Conservation (phyloP, 2,113 vertebrate species). For the Corynorhinus townsendii region DNA sequence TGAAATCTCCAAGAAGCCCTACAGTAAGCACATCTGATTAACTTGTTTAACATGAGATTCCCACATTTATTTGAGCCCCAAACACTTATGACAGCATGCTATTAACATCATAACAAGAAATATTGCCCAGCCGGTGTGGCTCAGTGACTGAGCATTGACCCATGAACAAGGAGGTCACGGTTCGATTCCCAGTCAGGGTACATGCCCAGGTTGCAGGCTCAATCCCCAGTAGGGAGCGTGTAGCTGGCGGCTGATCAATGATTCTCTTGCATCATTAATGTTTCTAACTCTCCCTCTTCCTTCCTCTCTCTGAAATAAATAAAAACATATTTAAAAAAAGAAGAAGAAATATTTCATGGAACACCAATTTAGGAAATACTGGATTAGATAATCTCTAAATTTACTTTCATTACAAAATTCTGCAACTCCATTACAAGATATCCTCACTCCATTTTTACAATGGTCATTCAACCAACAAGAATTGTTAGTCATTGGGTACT, state of each 20-base stretch:
- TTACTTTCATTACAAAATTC: constrained; percentile 27
- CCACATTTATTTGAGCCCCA: neutral
- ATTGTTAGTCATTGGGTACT: neutral
- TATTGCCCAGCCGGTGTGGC: neutral
- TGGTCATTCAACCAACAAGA: neutral
- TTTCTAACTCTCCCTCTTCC: too few relatives aligned
- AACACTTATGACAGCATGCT: neutral
- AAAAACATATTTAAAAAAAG: neutral
- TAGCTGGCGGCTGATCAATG: neutral
- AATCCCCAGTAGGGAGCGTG: neutral
- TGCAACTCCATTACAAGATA: neutral
- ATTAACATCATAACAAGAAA: constrained; percentile 6
- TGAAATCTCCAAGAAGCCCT: constrained; percentile 10
- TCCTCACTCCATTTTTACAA: neutral
- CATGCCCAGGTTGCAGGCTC: neutral
- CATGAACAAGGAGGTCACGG: neutral
- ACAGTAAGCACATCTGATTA: neutral
- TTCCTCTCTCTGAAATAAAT: too few relatives aligned
- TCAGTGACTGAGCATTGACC: neutral
- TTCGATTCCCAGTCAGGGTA: neutral
- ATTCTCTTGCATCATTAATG: too few relatives aligned
- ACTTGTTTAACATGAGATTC: constrained; percentile 2
- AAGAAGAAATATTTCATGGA: neutral
- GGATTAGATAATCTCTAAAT: constrained; percentile 1
- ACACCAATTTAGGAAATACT: neutral